Evolutionary conservation across 2,888 invertebrate species (phyloP), one percentile per base, ranked within the genome.

Genomic region (Alentia gelatinosa): DNA sequence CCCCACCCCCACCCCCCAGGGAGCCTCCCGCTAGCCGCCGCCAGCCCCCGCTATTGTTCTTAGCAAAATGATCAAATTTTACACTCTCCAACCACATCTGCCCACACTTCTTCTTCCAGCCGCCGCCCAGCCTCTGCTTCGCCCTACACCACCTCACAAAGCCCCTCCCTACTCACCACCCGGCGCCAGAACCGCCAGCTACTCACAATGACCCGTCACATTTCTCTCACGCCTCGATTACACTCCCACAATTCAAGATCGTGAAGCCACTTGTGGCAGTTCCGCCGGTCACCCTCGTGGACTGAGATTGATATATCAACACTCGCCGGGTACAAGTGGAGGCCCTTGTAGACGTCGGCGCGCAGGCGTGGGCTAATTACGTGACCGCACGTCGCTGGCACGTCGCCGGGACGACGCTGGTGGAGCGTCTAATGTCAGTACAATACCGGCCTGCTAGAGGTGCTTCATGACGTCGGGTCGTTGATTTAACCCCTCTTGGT

Each of bases 261-360:
- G 4, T 35, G n/a, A 5, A 1, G 37, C 12, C 26, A 83, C 83
- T 83, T 83, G 37, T 4, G 39, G 39, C 35, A 37, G n/a, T n/a
- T n/a, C n/a, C n/a, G n/a, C n/a, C n/a, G n/a, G n/a, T n/a, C n/a
- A n/a, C n/a, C 68, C 12, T n/a, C 33, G 39, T 33, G 33, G 33
- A 33, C n/a, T 4, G 30, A 35, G 83, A 83, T 83, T 83, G 83
- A 83, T 83, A 83, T 83, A 83, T 83, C 83, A 83, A 83, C 83
- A 83, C 83, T 35, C 40, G 33, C 39, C 37, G 83, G 33, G 23
- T 50, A 12, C 7, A n/a, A 68, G 68, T 26, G 68, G 68, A 12
- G 68, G 68, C 68, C 7, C 47, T 47, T 47, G 47, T 7, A 12
- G 30, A 83, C 19, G 83, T 83, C 83, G n/a, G 4, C 83, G n/a